Conservation (phyloP, 1,140 invertebrate species). For the Brachionus rotundiformis region DNA sequence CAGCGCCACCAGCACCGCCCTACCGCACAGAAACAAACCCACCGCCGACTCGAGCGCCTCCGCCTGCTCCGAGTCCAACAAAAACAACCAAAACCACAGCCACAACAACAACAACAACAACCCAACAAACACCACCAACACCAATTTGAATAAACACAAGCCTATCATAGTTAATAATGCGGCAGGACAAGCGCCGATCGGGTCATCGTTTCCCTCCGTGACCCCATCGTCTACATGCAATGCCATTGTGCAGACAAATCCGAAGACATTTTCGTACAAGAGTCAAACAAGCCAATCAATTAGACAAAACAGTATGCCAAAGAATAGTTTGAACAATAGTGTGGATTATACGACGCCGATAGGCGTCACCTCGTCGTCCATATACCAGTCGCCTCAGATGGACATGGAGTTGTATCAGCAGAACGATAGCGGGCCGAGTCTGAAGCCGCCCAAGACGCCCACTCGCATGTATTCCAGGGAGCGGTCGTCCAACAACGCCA, state of each 20-base stretch:
- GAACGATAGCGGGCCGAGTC: conserved; percentile 10
- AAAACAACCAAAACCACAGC: background rate
- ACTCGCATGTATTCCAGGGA: conserved; percentile 40
- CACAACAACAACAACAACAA: background rate
- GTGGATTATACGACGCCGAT: conserved; percentile 42
- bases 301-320: background rate
- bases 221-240: background rate
- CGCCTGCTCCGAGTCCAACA: background rate
- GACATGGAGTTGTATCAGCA: conserved; percentile 43
- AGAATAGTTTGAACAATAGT: conserved; percentile 37
- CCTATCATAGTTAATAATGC: background rate
- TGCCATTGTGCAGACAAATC: background rate
- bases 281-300: background rate
- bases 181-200: background rate
- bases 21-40: background rate
- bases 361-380: conserved; percentile 23
- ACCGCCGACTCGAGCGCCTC: background rate
- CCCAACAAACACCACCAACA: background rate
- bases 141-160: background rate
- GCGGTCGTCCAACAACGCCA: background rate
- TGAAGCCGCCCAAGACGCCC: conserved; percentile 44
- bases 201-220: conserved; percentile 5
- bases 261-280: background rate
- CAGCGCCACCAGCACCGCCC: background rate
- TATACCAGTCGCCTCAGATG: conserved; percentile 43